Base-by-base conservation (phyloP, 2,888 invertebrate species). In the Cancer borealis region DNA sequence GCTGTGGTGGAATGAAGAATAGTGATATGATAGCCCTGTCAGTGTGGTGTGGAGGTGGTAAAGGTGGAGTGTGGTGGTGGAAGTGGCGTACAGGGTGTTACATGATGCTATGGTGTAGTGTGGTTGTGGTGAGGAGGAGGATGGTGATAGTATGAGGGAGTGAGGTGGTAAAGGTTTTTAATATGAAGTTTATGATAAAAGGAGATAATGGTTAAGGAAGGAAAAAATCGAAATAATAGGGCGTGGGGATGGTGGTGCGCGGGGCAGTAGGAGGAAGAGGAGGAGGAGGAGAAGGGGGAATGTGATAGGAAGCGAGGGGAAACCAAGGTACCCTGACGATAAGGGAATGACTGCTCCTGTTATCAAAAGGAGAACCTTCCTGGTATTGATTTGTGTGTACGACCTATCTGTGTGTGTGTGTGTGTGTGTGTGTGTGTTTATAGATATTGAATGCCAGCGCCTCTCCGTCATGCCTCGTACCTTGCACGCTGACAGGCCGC, bases 291-390 rank as follows among this genome's bases (percentile, higher is more conserved):
- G 54, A 14, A 54, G 54, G 54, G 14, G 54, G 54, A 54, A 14
- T 12, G 54, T 8, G 54, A 54, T 12, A 54, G 14, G 54, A 14
- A 54, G 54, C 8, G 54, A 14, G 54, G 54, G 54, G 54, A 14
- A 54, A 54, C 54, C 54, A 12, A 0, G 54, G 10, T 54, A 39
- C 39, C 39, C 39, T 39, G 39, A 54, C 54, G 54, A 54, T 54
- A 66, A 66, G 17, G 66, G n/a, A 66, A 66, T 66, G 66, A 21
- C 66, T 66, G 66, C 21, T 66, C 17, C 66, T 21, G 66, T 66
- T 66, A 66, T 66, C 66, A 66, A 66, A 66, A 66, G 66, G n/a
- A 66, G 66, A 54, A 54, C 54, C 54, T 54, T 54, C 54, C 54
- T 54, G 54, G 54, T 54, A 54, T 54, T 54, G 54, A 54, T 54